Conservation (phyloP, 2,113 vertebrate species). For the Zosterops japonicus region DNA sequence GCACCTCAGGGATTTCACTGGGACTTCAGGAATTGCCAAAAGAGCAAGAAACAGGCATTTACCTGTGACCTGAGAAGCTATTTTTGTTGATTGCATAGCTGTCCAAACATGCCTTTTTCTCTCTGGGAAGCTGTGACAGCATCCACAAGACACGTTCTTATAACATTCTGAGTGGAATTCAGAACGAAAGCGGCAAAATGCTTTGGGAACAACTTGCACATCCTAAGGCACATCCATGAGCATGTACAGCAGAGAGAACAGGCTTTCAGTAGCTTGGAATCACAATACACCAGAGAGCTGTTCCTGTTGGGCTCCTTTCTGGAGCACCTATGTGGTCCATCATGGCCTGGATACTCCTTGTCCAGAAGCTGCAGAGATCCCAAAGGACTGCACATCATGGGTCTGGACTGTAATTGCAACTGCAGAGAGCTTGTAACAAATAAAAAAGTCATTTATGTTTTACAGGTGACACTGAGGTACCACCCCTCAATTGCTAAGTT, state of each 20-base stretch:
- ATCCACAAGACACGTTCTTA: neutral
- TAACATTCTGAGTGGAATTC: neutral
- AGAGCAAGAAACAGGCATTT: neutral
- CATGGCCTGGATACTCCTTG: fast-evolving
- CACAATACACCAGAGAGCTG: neutral
- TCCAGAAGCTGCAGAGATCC: neutral
- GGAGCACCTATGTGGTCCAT: fast-evolving
- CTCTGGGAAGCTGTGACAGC: neutral
- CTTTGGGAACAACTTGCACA: neutral
- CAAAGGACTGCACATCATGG: neutral
- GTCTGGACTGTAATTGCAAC: neutral
- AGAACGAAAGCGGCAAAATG: neutral
- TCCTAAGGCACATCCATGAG: neutral
- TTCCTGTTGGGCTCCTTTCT: neutral
- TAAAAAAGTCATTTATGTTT: neutral
- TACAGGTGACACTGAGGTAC: neutral
- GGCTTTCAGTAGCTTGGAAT: neutral
- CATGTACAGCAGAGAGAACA: neutral
- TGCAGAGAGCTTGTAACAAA: neutral
- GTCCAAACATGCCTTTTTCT: neutral
- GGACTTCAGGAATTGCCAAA: neutral
- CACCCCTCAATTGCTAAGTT: neutral
- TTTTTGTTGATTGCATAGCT: neutral
- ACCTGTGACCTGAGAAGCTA: neutral
- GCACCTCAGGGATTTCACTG: neutral